Conservation (phyloP, 2,113 vertebrate genomes). For the Protobothrops flavoviridis region DNA sequence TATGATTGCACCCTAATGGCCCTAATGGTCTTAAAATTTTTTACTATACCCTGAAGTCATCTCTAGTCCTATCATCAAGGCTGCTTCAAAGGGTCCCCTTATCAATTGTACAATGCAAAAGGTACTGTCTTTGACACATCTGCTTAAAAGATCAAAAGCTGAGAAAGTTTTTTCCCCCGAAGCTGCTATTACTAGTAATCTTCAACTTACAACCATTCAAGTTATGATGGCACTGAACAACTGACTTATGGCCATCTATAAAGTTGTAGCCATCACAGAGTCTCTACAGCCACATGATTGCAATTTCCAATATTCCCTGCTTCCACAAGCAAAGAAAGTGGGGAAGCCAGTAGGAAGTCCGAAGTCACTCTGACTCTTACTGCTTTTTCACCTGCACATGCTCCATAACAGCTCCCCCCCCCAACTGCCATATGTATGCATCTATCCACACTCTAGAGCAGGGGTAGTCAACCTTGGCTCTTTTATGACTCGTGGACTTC, state of each 20-base stretch:
- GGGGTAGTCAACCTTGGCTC: no score
- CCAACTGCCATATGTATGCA: neutral
- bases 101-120: neutral
- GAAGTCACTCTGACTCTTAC: neutral
- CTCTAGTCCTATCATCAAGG: neutral
- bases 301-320: neutral
- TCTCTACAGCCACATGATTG: neutral
- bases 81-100: neutral
- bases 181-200: neutral
- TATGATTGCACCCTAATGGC: neutral
- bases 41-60: neutral
- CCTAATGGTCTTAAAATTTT: neutral
- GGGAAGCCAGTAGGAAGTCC: neutral
- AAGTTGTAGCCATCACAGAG: neutral
- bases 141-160: neutral
- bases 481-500: no score
- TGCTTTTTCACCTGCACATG: neutral
- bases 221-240: neutral
- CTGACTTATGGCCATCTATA: neutral
- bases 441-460: no score
- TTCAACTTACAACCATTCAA: neutral
- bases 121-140: neutral
- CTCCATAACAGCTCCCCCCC: neutral
- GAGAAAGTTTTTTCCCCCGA: neutral
- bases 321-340: neutral